These are phyloP conservation scores for Scaptomyza polygonia DNA, from an alignment of 2,888 invertebrate species.

Conservation along the genomic window DNA sequence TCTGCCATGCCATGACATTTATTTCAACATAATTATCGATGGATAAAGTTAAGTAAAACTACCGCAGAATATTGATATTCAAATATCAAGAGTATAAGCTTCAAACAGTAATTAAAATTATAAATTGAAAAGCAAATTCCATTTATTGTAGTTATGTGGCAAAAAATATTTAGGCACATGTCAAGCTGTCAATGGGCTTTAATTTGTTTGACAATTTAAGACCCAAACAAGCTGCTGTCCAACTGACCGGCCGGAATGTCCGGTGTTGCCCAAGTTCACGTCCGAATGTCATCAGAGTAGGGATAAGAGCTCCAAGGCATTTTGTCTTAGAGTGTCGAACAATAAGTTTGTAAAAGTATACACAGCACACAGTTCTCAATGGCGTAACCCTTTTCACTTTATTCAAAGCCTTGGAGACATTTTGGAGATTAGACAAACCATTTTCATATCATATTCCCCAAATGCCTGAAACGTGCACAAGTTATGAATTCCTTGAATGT, in stretches of 20 bases:
- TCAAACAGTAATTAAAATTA: conserved; percentile 3
- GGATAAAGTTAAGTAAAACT: not conserved
- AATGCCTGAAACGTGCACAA: conserved; percentile 30
- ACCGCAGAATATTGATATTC: not conserved
- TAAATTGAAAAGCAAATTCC: not conserved
- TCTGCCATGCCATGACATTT: not conserved
- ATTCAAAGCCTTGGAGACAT: conserved; percentile 33
- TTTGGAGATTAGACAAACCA: conserved; percentile 40
- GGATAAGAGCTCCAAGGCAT: conserved; percentile 1
- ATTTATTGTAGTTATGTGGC: not conserved
- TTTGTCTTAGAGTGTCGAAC: conserved; percentile 41
- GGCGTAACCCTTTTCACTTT: conserved; percentile 64
- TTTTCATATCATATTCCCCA: conserved; percentile 58
- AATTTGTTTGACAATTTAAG: conserved; percentile 60
- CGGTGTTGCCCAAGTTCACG: conserved; percentile 18
- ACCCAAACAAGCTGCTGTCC: conserved; percentile 3
- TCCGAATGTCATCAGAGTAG: conserved; percentile 20
- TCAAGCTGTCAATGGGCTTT: conserved; percentile 65
- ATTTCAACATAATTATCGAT: not conserved
- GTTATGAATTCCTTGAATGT: conserved; percentile 32
- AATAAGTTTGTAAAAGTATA: conserved; percentile 30
- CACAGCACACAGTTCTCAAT: conserved; percentile 18
- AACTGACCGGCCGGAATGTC: not conserved
- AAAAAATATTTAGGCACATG: conserved; percentile 45
- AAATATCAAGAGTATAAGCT: not conserved